These are phyloP conservation scores for Scaptomyza pallida DNA, from an alignment of 1,140 invertebrate species.

Conservation along the genomic window DNA sequence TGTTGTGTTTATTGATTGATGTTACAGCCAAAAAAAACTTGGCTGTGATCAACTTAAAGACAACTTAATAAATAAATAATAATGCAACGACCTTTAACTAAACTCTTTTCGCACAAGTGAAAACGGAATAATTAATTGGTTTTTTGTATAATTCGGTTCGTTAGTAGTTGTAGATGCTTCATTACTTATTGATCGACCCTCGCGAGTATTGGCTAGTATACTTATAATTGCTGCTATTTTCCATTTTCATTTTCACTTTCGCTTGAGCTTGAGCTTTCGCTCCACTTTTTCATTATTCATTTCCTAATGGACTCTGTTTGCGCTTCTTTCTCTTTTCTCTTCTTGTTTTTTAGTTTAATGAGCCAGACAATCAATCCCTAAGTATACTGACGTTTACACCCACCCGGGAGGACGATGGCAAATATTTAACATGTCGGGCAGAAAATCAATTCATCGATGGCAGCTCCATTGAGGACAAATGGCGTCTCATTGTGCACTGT, in stretches of 20 bases:
- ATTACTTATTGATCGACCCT: slow-evolving; percentile 35
- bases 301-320: slow-evolving; percentile 80
- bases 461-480: slow-evolving; percentile 93
- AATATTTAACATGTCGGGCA: slow-evolving; percentile 93
- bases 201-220: slow-evolving; percentile 28
- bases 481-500: slow-evolving; percentile 91
- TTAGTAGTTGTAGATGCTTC: slow-evolving; percentile 20
- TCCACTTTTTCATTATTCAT: slow-evolving; percentile 71
- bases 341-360: slow-evolving; percentile 87
- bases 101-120: not conserved
- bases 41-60: too few relatives aligned
- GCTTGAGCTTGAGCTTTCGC: slow-evolving; percentile 30
- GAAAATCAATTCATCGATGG: slow-evolving; percentile 93
- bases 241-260: slow-evolving; percentile 42
- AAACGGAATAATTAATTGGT: slow-evolving; percentile 6
- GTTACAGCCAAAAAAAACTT: too few relatives aligned
- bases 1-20: too few relatives aligned
- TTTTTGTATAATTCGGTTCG: slow-evolving; percentile 8
- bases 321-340: slow-evolving; percentile 74
- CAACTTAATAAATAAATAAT: too few relatives aligned
- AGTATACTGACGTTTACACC: slow-evolving; percentile 93
- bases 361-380: slow-evolving; percentile 92
- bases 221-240: slow-evolving; percentile 76
- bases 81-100: too few relatives aligned
- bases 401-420: slow-evolving; percentile 92